Evolutionary conservation across 2,888 invertebrate genomes (phyloP).

Genomic region (Dynastes grantii): DNA sequence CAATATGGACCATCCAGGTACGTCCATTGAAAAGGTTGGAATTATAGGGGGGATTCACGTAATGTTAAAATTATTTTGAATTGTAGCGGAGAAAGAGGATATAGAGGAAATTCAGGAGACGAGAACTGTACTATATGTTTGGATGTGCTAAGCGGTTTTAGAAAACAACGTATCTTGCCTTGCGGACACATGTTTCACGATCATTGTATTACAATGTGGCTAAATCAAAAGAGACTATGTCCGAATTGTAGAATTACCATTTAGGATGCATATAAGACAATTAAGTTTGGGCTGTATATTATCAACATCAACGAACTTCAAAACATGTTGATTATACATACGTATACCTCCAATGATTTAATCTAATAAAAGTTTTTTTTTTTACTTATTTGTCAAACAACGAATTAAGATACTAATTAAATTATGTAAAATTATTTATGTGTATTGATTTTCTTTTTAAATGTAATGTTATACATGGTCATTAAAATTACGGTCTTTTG

Average conservation of each 20-base stretch:
- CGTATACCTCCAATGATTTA: too few relatives aligned
- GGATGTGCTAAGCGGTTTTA: constrained; percentile 46
- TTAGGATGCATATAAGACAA: not conserved
- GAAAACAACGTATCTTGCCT: constrained; percentile 48
- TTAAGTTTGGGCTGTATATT: not conserved
- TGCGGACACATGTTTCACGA: constrained; percentile 56
- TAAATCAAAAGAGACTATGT: constrained; percentile 27
- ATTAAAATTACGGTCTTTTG: too few relatives aligned
- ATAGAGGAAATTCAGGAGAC: constrained; percentile 49
- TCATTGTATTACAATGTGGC: constrained; percentile 41
- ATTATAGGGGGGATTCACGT: constrained; percentile 20
- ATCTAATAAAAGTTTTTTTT: too few relatives aligned
- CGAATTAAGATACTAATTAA: too few relatives aligned
- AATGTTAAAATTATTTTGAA: not conserved
- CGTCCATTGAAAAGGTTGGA: not conserved
- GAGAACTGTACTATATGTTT: constrained; percentile 57
- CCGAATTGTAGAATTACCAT: constrained; percentile 39
- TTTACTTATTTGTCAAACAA: too few relatives aligned
- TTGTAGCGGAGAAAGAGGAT: constrained; percentile 52
- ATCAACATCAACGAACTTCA: too few relatives aligned
- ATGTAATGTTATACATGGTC: too few relatives aligned
- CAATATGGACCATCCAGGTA: constrained; percentile 9
- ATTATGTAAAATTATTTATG: not conserved
- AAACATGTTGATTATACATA: too few relatives aligned
- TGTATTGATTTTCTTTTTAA: not conserved